Conservation (phyloP, 2,888 invertebrate species). For the Perdita meconis region DNA sequence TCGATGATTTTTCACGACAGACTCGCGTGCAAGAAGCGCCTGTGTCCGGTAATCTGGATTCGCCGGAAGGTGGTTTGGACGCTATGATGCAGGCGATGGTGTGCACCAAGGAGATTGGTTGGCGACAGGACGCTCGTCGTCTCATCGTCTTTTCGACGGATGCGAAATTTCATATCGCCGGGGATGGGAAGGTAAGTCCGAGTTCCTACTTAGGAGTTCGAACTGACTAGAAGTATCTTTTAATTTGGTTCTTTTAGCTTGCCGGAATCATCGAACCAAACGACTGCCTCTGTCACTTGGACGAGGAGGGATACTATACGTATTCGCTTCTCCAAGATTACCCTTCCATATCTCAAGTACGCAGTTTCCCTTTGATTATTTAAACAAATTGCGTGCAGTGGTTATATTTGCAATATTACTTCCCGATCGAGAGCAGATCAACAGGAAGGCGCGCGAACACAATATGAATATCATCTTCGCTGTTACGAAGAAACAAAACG, state of each 20-base stretch:
- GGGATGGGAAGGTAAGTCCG: slow-evolving; percentile 84
- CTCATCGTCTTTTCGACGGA: slow-evolving; percentile 92
- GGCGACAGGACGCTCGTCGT: slow-evolving; percentile 91
- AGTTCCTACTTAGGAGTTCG: too few species aligned
- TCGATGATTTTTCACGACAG: slow-evolving; percentile 36
- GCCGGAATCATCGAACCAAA: slow-evolving; percentile 89
- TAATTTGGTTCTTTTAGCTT: slow-evolving; percentile 80
- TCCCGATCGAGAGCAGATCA: slow-evolving; percentile 84
- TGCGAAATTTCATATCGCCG: slow-evolving; percentile 88
- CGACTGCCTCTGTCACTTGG: slow-evolving; percentile 89
- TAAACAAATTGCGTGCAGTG: not conserved
- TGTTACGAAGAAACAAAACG: slow-evolving; percentile 84
- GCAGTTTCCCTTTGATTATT: not conserved
- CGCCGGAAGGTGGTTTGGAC: slow-evolving; percentile 94
- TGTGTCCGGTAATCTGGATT: slow-evolving; percentile 87
- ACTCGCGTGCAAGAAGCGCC: slow-evolving; percentile 82
- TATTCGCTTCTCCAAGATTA: slow-evolving; percentile 89
- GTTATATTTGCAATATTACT: not conserved
- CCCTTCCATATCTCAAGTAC: slow-evolving; percentile 89
- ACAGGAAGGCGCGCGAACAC: slow-evolving; percentile 87
- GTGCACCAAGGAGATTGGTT: slow-evolving; percentile 89
- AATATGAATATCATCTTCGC: slow-evolving; percentile 93
- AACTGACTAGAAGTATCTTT: not conserved
- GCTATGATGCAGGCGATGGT: slow-evolving; percentile 94
- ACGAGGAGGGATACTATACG: slow-evolving; percentile 86